These are phyloP conservation scores for Macrotus californicus DNA, from an alignment of 2,113 vertebrate genomes.

Conservation along the genomic window DNA sequence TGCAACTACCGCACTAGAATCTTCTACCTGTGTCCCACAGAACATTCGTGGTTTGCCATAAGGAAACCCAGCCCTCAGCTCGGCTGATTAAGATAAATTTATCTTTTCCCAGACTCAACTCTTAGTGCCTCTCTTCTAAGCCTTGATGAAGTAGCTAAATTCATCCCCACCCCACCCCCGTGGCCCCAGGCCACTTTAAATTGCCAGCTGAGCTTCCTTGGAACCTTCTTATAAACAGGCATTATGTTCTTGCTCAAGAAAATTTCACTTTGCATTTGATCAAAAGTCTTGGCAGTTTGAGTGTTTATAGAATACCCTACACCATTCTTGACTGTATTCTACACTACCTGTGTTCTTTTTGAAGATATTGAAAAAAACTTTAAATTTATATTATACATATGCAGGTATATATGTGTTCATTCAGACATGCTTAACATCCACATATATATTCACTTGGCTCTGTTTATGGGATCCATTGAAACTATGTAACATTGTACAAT, in stretches of 20 bases:
- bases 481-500: neutral
- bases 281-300: neutral
- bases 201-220: neutral
- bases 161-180: neutral
- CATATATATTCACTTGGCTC: neutral
- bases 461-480: neutral
- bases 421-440: neutral
- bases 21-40: neutral
- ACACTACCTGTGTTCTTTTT: neutral
- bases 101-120: neutral
- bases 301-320: neutral
- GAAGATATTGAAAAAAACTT: neutral
- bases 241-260: neutral
- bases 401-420: neutral
- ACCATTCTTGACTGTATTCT: neutral
- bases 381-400: neutral
- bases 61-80: neutral
- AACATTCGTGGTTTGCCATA: neutral
- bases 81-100: conserved; percentile 31
- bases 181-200: neutral
- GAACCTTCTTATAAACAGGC: neutral
- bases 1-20: neutral
- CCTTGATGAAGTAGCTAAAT: conserved; percentile 44
- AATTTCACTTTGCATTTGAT: neutral
- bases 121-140: neutral